Evolutionary conservation across 1,140 invertebrate genomes (phyloP).

Genomic region (Melipona quadrifasciata): DNA sequence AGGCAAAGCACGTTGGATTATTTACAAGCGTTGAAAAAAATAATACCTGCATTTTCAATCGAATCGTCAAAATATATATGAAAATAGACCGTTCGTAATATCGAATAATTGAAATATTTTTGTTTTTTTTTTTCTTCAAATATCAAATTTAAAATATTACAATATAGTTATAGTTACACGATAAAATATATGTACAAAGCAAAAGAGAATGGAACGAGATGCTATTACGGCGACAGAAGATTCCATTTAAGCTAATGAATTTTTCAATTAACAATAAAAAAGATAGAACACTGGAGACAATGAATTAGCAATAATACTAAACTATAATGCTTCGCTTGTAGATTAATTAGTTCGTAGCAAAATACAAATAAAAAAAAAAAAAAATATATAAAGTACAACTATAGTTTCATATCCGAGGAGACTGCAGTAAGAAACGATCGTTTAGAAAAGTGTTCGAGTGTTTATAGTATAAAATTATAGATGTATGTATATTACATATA

Average conservation of each 20-base stretch:
- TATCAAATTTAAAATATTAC: not conserved
- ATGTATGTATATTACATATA: not conserved
- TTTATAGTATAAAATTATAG: constrained; percentile 4
- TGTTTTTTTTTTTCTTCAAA: no score
- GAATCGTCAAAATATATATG: not conserved
- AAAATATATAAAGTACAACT: not conserved
- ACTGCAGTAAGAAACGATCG: not conserved
- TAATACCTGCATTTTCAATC: not conserved
- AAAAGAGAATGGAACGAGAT: not conserved
- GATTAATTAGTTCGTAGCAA: not conserved
- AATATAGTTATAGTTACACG: not conserved
- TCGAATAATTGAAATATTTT: not conserved
- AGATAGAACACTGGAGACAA: not conserved
- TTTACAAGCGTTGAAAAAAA: not conserved
- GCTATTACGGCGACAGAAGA: not conserved
- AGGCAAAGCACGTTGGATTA: not conserved
- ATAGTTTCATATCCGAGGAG: not conserved
- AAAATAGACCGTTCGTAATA: not conserved
- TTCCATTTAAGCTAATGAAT: not conserved
- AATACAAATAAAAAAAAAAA: not conserved
- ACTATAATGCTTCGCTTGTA: not conserved
- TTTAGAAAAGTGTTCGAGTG: not conserved
- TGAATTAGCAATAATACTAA: not conserved
- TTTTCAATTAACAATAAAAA: not conserved
- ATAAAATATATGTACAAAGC: not conserved